Evolutionary conservation across 2,797 vertebrate species (phyloP).

Genomic region (Pangasius djambal): DNA sequence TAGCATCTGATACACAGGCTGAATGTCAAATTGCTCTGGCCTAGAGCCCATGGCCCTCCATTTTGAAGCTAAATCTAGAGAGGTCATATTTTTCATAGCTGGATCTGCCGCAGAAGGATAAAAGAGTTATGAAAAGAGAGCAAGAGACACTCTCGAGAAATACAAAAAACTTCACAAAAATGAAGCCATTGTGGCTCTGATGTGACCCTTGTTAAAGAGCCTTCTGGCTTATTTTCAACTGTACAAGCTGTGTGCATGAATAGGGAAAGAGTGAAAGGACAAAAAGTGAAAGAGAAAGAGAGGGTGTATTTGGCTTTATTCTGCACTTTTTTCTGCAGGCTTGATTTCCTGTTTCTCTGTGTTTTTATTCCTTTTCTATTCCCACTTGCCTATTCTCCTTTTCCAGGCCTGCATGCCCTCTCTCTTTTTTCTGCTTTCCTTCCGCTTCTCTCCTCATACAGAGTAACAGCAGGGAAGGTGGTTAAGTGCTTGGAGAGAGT

Average conservation of each 20-base stretch:
- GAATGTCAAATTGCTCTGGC: slow-evolving; percentile 55
- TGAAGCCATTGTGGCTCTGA: neutral
- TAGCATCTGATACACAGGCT: slow-evolving; percentile 50
- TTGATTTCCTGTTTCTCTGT: slow-evolving; percentile 35
- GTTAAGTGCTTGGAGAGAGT: slow-evolving; percentile 34
- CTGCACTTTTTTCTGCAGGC: slow-evolving; percentile 8
- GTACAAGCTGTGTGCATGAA: slow-evolving; percentile 23
- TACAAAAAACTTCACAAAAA: neutral
- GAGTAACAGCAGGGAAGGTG: slow-evolving; percentile 34
- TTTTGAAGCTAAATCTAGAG: slow-evolving; percentile 40
- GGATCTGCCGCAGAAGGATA: slow-evolving; percentile 20
- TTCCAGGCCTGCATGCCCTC: neutral
- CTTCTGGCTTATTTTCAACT: slow-evolving; percentile 47
- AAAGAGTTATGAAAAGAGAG: slow-evolving; percentile 29
- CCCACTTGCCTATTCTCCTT: slow-evolving; percentile 23
- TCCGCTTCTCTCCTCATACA: neutral
- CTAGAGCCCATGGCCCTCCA: slow-evolving; percentile 37
- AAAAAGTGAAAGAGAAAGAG: slow-evolving; percentile 11
- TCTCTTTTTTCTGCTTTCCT: slow-evolving; percentile 9
- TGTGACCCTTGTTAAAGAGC: slow-evolving; percentile 29
- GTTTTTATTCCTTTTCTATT: slow-evolving; percentile 14
- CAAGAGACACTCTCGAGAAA: neutral
- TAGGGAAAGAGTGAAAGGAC: neutral
- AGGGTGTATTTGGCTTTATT: slow-evolving; percentile 19
- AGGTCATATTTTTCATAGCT: slow-evolving; percentile 43